A percentile compares a stretch with the other conserved stretches of the same genome.
phyloP scores from a whole-genome alignment of 2,888 invertebrate genomes.

The Caenorhabditis auriculariae region DNA sequence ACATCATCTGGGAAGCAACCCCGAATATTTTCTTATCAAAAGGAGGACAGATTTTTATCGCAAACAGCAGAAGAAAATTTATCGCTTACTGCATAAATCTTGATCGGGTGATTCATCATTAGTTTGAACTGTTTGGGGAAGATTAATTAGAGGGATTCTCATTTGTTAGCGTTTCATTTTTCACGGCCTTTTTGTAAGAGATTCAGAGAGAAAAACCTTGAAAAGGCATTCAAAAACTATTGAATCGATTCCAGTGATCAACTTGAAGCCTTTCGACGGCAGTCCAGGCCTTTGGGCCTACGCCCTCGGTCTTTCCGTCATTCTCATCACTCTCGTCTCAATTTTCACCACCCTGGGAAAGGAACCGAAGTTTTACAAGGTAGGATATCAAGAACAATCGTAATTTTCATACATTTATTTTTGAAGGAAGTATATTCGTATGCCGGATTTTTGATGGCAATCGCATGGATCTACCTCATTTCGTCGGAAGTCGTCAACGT shows the following conservation, averaged over 20 bases:
- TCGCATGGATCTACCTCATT: conserved; percentile 71
- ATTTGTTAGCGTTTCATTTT: too few relatives aligned
- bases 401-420: not conserved
- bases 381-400: too few relatives aligned
- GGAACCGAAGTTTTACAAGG: conserved; percentile 48
- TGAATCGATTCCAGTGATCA: conserved; percentile 30
- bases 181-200: too few relatives aligned
- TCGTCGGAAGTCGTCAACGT: conserved; percentile 72
- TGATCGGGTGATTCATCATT: too few relatives aligned
- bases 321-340: conserved; percentile 32
- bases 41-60: too few relatives aligned
- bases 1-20: too few relatives aligned
- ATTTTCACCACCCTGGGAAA: conserved; percentile 34
- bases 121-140: too few relatives aligned
- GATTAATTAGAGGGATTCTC: too few relatives aligned
- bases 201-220: not conserved
- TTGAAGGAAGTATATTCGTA: conserved; percentile 62
- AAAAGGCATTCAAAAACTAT: too few relatives aligned
- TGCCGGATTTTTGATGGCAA: conserved; percentile 70
- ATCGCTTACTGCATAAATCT: too few relatives aligned
- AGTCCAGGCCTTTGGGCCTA: conserved; percentile 37
- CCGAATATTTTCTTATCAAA: too few relatives aligned
- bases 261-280: conserved; percentile 17
- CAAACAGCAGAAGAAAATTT: too few relatives aligned
- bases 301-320: conserved; percentile 26